These are phyloP conservation scores for Abscondita cerata DNA, from an alignment of 2,888 invertebrate genomes.

Conservation along the genomic window DNA sequence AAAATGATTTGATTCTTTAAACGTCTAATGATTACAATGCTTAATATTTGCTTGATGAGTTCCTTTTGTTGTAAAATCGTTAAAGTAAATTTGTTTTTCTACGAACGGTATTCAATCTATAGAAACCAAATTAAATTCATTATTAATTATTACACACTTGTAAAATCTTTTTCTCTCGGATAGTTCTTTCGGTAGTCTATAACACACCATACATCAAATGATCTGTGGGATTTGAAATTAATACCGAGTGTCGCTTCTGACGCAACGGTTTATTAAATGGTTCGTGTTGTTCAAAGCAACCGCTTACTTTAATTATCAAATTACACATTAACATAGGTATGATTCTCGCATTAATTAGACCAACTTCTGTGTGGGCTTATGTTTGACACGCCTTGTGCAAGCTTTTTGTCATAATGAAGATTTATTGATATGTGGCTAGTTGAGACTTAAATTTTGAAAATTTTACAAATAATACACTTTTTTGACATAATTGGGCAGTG, in stretches of 20 bases:
- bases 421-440: slow-evolving; percentile 37
- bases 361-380: slow-evolving; percentile 48
- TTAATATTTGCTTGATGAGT: too few species aligned
- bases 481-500: slow-evolving; percentile 9
- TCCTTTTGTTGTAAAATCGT: too few species aligned
- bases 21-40: too few species aligned
- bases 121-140: slow-evolving; percentile 4
- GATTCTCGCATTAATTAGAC: slow-evolving; percentile 50
- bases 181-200: slow-evolving; percentile 7
- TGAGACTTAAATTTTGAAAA: too few species aligned
- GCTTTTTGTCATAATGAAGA: slow-evolving; percentile 46
- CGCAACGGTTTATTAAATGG: slow-evolving; percentile 48
- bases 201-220: slow-evolving; percentile 47
- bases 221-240: slow-evolving; percentile 52
- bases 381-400: slow-evolving; percentile 46
- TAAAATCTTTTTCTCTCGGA: background rate
- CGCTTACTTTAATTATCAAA: slow-evolving; percentile 52
- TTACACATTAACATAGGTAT: slow-evolving; percentile 52
- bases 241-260: slow-evolving; percentile 48
- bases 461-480: too few species aligned
- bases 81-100: background rate
- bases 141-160: slow-evolving; percentile 9
- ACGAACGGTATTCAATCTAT: background rate
- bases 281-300: slow-evolving; percentile 50
- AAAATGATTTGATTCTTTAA: too few species aligned